These are phyloP conservation scores for Leptopilina syphax DNA, from an alignment of 2,888 invertebrate genomes.

Conservation along the genomic window DNA sequence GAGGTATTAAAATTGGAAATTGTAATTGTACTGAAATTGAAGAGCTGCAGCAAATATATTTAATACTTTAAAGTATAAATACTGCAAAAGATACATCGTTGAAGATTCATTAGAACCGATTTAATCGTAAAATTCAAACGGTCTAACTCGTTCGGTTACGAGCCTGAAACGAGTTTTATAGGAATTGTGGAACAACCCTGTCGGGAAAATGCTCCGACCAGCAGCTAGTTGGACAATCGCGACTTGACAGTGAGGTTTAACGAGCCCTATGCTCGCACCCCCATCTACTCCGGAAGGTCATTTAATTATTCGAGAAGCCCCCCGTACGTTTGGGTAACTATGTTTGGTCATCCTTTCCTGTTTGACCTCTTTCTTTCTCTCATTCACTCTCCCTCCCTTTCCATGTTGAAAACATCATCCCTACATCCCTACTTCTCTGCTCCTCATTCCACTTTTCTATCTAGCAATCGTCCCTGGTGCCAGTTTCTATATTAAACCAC, in stretches of 20 bases:
- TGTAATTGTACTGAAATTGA: too few relatives aligned
- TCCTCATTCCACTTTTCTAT: conserved; percentile 45
- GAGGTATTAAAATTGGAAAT: too few relatives aligned
- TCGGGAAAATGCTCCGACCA: conserved; percentile 66
- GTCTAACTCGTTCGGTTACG: conserved; percentile 22
- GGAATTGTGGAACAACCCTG: conserved; percentile 68
- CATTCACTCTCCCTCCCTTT: conserved; percentile 45
- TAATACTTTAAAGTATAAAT: too few relatives aligned
- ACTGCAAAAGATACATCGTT: too few relatives aligned
- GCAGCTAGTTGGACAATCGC: conserved; percentile 72
- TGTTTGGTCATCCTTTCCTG: conserved; percentile 44
- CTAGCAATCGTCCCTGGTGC: conserved; percentile 65
- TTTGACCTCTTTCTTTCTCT: conserved; percentile 41
- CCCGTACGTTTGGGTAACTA: conserved; percentile 49
- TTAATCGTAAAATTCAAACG: conserved; percentile 68
- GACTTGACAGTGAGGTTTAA: conserved; percentile 76
- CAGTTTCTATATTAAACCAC: conserved; percentile 72
- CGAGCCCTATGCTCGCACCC: conserved; percentile 73
- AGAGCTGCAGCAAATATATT: too few relatives aligned
- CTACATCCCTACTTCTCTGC: conserved; percentile 43
- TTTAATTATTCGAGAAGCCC: conserved; percentile 74
- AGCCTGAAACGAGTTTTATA: conserved; percentile 67
- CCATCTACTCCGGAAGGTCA: conserved; percentile 72
- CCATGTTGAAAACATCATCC: conserved; percentile 46
- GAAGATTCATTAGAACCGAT: conserved; percentile 68